phyloP scores from a whole-genome alignment of 1,140 invertebrate species.

The Maniola jurtina region DNA sequence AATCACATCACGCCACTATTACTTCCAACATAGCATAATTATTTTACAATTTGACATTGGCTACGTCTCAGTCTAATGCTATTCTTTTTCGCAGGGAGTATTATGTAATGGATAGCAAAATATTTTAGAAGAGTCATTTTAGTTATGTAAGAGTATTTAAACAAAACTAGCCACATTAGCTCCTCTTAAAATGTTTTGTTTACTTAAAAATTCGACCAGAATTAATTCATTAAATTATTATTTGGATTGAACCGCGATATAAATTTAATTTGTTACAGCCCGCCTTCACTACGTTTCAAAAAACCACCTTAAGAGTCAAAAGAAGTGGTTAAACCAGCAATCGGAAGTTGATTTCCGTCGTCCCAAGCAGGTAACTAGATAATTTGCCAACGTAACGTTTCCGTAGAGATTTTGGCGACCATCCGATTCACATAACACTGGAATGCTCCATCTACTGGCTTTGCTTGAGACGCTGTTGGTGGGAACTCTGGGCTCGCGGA shows the following conservation, averaged over 20 bases:
- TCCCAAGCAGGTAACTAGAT: conserved; percentile 50
- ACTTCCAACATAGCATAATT: too few species aligned
- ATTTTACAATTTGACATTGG: too few species aligned
- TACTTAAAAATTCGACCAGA: too few species aligned
- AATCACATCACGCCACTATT: too few species aligned
- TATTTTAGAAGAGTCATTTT: too few species aligned
- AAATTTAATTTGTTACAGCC: conserved; percentile 47
- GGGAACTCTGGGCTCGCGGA: conserved; percentile 20
- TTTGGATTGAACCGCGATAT: neutral
- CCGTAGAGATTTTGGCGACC: conserved; percentile 50
- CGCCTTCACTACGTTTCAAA: conserved; percentile 62
- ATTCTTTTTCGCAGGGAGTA: too few species aligned
- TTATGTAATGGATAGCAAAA: too few species aligned
- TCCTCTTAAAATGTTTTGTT: too few species aligned
- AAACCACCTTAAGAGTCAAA: conserved; percentile 60
- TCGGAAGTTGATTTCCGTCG: conserved; percentile 28
- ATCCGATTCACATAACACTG: conserved; percentile 47
- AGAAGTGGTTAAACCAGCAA: conserved; percentile 53
- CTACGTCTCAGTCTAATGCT: too few species aligned
- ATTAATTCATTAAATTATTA: neutral
- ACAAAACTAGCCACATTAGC: too few species aligned
- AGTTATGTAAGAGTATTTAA: too few species aligned
- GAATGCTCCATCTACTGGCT: neutral
- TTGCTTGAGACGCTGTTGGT: conserved; percentile 41
- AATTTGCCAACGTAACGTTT: conserved; percentile 61